These are phyloP conservation scores for Tiliacea citrago DNA, from an alignment of 2,888 invertebrate species.

Conservation along the genomic window DNA sequence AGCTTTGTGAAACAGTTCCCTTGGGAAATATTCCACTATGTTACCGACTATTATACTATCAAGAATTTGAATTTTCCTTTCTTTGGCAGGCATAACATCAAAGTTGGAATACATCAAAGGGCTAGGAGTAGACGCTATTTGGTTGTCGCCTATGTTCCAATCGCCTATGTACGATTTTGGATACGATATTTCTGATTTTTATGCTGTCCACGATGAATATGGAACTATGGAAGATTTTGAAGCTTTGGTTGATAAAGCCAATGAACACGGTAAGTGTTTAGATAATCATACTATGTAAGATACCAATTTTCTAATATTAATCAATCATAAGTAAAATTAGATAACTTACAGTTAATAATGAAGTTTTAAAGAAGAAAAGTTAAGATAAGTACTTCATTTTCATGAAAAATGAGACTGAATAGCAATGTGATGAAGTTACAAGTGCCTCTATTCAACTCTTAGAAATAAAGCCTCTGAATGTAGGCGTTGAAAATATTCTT, in stretches of 20 bases:
- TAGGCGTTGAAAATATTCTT: constrained; percentile 27
- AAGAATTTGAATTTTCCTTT: constrained; percentile 30
- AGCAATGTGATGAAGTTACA: constrained; percentile 37
- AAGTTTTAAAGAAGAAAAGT: constrained; percentile 2
- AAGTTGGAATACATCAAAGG: constrained; percentile 92
- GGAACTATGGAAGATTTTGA: constrained; percentile 94
- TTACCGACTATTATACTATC: constrained; percentile 28
- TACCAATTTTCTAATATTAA: neutral
- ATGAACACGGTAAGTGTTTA: constrained; percentile 82
- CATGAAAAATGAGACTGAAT: constrained; percentile 20
- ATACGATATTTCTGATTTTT: constrained; percentile 94
- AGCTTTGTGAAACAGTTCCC: constrained; percentile 16
- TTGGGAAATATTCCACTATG: constrained; percentile 27
- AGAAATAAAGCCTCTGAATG: constrained; percentile 28
- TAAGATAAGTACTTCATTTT: constrained; percentile 10
- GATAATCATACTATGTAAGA: neutral
- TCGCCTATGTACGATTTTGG: constrained; percentile 96
- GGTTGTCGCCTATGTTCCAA: constrained; percentile 94
- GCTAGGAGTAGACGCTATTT: constrained; percentile 92
- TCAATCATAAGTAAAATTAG: neutral
- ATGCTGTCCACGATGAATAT: constrained; percentile 92
- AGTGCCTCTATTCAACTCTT: constrained; percentile 31
- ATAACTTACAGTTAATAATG: neutral
- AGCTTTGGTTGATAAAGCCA: constrained; percentile 87
- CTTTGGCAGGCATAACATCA: constrained; percentile 89